A percentile compares a stretch with the other conserved stretches of the same genome.
These are phyloP conservation scores for Emydura subglobosa DNA, from an alignment of 2,113 vertebrate species.

Conservation along the genomic window DNA sequence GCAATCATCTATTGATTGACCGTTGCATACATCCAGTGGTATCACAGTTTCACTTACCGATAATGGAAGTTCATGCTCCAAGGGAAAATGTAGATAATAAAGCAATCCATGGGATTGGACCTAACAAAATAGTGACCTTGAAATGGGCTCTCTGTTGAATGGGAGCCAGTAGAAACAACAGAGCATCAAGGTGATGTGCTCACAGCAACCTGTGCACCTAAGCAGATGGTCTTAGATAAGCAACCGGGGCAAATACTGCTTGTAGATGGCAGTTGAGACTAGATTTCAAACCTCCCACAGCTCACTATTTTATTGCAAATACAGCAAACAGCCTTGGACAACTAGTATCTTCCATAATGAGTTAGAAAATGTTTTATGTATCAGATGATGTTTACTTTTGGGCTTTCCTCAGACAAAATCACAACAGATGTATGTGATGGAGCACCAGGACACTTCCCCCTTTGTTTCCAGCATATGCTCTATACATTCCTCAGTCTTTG, in stretches of 20 bases:
- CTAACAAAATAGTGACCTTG: neutral
- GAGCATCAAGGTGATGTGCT: neutral
- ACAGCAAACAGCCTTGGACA: neutral
- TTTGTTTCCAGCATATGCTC: neutral
- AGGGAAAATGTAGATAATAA: neutral
- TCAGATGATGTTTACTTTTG: neutral
- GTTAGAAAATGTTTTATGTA: neutral
- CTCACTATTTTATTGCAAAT: neutral
- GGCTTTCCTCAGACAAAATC: neutral
- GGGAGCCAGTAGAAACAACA: neutral
- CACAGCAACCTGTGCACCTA: neutral
- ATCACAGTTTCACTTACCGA: neutral
- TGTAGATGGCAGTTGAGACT: neutral
- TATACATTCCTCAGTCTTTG: neutral
- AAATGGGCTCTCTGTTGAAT: neutral
- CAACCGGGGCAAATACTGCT: neutral
- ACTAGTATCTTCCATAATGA: neutral
- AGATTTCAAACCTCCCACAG: neutral
- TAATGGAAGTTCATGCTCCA: neutral
- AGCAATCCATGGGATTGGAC: neutral
- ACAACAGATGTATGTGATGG: neutral
- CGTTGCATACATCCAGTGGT: neutral
- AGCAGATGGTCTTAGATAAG: accelerated
- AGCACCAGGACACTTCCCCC: neutral
- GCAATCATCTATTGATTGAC: neutral